Evolutionary conservation across 2,113 vertebrate species (phyloP).

Genomic region (Microtus ochrogaster): DNA sequence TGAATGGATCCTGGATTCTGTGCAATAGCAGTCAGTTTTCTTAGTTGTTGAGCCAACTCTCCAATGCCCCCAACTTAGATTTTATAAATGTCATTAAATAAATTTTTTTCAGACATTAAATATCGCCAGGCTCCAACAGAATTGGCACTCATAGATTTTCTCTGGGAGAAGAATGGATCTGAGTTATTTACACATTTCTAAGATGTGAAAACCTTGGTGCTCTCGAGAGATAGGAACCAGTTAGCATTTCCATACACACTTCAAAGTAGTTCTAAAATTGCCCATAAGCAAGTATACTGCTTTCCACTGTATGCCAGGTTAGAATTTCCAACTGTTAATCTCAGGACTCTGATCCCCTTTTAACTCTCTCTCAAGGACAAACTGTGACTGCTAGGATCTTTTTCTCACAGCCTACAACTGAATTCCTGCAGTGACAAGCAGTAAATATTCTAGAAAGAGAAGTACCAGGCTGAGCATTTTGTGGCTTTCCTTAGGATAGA

Average conservation of each 20-base stretch:
- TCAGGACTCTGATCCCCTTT: not conserved
- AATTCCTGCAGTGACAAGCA: constrained; percentile 9
- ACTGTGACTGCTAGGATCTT: constrained; percentile 15
- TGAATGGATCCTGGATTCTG: not conserved
- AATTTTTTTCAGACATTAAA: constrained; percentile 1
- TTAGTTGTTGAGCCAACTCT: not conserved
- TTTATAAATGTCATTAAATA: constrained; percentile 13
- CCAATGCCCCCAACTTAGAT: not conserved
- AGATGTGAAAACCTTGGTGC: constrained; percentile 30
- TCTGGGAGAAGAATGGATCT: constrained; percentile 19
- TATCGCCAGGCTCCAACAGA: not conserved
- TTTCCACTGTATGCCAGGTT: not conserved
- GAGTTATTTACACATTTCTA: constrained; percentile 50
- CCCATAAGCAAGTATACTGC: not conserved
- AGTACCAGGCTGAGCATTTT: not conserved
- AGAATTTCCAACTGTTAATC: not conserved
- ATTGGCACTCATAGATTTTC: not conserved
- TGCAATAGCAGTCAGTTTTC: not conserved
- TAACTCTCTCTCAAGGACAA: not conserved
- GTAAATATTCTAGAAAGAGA: constrained; percentile 21
- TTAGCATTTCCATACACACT: not conserved
- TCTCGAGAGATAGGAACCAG: not conserved
- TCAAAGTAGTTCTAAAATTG: not conserved
- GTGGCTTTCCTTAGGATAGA: not conserved
- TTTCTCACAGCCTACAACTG: not conserved